phyloP scores from a whole-genome alignment of 2,888 invertebrate genomes.

The Eristalis pertinax region DNA sequence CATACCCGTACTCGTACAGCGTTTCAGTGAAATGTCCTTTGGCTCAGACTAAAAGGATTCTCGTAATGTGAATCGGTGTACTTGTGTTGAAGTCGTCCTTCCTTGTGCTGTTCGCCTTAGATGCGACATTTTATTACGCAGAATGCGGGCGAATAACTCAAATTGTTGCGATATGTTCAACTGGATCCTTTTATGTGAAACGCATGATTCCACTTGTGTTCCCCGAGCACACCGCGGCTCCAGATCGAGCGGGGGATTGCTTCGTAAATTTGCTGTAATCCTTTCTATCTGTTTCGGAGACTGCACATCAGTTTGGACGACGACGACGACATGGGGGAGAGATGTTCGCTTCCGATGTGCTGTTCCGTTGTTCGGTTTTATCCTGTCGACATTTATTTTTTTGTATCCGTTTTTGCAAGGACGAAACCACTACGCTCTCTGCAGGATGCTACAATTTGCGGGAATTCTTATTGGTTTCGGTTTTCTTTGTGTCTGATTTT shows the following conservation, averaged over 20 bases:
- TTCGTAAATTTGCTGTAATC: constrained; percentile 1
- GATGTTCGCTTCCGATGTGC: background rate
- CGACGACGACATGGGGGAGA: background rate
- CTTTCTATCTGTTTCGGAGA: background rate
- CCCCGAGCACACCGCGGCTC: background rate
- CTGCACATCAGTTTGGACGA: background rate
- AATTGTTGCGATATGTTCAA: constrained; percentile 46
- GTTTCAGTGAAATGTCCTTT: constrained; percentile 36
- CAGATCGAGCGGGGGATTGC: constrained; percentile 20
- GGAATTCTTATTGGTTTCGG: background rate
- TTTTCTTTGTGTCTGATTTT: background rate
- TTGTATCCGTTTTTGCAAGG: background rate
- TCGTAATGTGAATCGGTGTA: constrained; percentile 45
- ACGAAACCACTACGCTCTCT: background rate
- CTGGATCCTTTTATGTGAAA: constrained; percentile 40
- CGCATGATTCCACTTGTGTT: constrained; percentile 13
- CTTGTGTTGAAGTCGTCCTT: constrained; percentile 22
- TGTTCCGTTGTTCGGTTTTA: background rate
- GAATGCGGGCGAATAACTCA: constrained; percentile 42
- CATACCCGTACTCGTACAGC: background rate
- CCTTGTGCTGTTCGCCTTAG: background rate
- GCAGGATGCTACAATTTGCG: background rate
- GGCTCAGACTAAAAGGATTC: constrained; percentile 63
- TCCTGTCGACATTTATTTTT: background rate
- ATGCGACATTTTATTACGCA: constrained; percentile 37